Base-by-base conservation (phyloP, 2,113 vertebrate genomes). In the Tychaedon coryphoeus region DNA sequence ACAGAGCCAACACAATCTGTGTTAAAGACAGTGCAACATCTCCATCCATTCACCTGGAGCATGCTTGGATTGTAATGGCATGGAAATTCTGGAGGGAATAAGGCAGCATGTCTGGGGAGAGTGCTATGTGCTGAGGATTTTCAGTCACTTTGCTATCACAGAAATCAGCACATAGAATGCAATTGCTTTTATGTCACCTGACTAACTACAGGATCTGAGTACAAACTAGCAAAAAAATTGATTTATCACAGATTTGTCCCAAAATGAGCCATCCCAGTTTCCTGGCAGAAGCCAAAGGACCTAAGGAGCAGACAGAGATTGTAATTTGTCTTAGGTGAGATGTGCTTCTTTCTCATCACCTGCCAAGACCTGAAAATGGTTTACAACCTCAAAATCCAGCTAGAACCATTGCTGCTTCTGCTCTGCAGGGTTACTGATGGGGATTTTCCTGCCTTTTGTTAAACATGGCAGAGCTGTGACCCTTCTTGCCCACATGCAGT, bases 381-480 rank as follows among this genome's bases (percentile, higher is more conserved):
- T 81, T 61, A 42, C 19, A 48, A 24, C 25, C 29, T 91, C 42
- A 33, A 84, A 95, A 58, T 47, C n/a, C 53, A 74, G 28, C n/a
- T 56, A 51, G 6, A 86, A 28, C 17, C 12, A 33, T 42, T 20
- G 26, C 12, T 69, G 36, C 31, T 75, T 64, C 31, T 65, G 36
- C 16, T 40, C 16, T 8, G 2, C 2, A 3, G 22, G 5, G 10
- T 57, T 60, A 51, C 28, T 15, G 28, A 9, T 26, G 40, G 18
- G 45, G 6, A 2, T 4, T 58, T 36, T 74, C 57, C 12, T 0
- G 0, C 15, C 36, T 78, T 66, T 22, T 4, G 1, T 53, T 75
- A 19, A 0, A 2, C 14, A 14, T 23, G 20, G 25, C n/a, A 70
- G 47, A 82, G 14, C 51, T 64, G 42, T 76, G 33, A 51, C 19